Evolutionary conservation across 2,113 vertebrate species (phyloP), one percentile per base, ranked within the genome.

Genomic region (Papio anubis): DNA sequence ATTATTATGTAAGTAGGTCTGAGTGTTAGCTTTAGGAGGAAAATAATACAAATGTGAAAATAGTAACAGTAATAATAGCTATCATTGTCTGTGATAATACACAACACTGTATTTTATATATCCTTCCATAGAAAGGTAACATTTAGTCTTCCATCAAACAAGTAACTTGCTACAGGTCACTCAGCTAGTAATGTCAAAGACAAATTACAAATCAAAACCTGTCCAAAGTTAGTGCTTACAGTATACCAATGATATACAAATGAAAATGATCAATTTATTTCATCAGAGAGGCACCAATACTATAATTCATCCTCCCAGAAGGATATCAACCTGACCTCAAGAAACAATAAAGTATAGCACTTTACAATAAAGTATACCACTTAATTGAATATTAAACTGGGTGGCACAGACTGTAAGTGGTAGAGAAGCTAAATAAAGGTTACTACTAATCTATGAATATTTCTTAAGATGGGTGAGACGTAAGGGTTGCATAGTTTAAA

Each of bases 401-500:
- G 45, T 61, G 38, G 45, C 55, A 83, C 5, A 91, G 57, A 76
- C 32, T n/a, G 10, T 86, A 91, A 57, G 3, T 61, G 21, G 50
- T 21, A 82, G 32, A 91, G 30, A 93, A 55, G 40, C 61, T 84
- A 79, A 88, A 95, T 55, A 92, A 94, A 86, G 38, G 35, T 3
- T 6, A 64, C 9, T 52, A 76, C 88, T 72, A 88, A 97, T 81
- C 61, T 9, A 68, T 11, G 43, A 79, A 18, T 57, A 80, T 89
- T 88, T 93, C 76, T 90, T 75, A 98, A 94, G 59, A 92, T 21
- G 4, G 40, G 57, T 68, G 8, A 95, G 48, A 57, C 17, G 79
- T 79, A 90, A 79, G 61, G 7, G 8, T 5, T 89, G 35, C 11
- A 92, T 35, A 91, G 48, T 70, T 83, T 85, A 72, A 17, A 82